Evolutionary conservation across 2,888 invertebrate species (phyloP), one percentile per base, ranked within the genome.

Genomic region (Poecilobothrus nobilitatus): DNA sequence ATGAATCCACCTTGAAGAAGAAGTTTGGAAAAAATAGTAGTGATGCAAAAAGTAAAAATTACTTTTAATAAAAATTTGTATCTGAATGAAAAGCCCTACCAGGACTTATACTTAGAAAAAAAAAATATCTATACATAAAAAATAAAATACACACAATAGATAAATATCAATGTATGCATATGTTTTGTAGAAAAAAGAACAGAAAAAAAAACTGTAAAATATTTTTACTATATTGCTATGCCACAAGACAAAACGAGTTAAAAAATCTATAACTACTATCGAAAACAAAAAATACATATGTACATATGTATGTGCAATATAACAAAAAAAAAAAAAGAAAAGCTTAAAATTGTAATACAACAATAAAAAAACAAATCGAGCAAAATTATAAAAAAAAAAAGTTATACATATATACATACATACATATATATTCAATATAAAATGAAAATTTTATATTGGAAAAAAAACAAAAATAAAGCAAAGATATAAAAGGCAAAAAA

Each of bases 1-100:
- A 65, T 34, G 65, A 65, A 65, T 65, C 65, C 33, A 65, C 63
- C 53, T 53, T 53, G 53, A 18, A 53, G 18, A 53, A 53, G 53
- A 53, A 53, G 53, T 53, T 27, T 53, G 53, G 53, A 53, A 53
- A 53, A 53, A 53, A 53, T 12, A 12, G 15, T 53, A 15, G 1
- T 53, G 15, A 12, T 41, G n/a, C n/a, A 53, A 53, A 53, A 53
- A 41, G 41, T 41, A 18, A 53, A 53, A 53, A 53, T 53, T 53
- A 18, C 53, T 53, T 15, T 53, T 12, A 27, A 27, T 53, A 53
- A 53, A 53, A 12, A 53, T 53, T 53, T 18, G 2, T 53, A 53
- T 27, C 27, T 18, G 15, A 53, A 6, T 53, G 9, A 15, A n/a
- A n/a, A 15, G 53, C 53, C 53, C 18, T 53, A 53, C 53, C 53